Evolutionary conservation across 2,888 invertebrate species (phyloP), one percentile per base, ranked within the genome.

Genomic region (Pachycephus smyrnensis): DNA sequence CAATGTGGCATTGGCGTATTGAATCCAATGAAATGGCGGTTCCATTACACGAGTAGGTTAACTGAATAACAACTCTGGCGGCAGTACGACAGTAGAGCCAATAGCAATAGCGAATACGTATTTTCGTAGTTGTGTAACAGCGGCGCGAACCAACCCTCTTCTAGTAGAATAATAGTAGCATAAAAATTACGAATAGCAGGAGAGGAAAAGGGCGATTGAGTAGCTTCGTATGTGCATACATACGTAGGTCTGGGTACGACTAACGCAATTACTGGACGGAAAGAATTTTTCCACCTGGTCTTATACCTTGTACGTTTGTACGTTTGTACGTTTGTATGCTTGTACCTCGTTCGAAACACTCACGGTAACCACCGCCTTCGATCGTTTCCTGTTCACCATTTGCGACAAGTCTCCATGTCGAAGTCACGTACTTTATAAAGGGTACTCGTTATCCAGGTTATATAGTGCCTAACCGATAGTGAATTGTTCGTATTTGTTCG

Each of bases 351-450:
- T 23, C 15, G 6, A 40, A 15, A 40, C 23, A 40, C 15, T 40
- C 40, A 6, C 40, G 40, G 40, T 40, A 40, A 37, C 37, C 37
- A 15, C 1, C 37, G 37, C 40, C 15, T 6, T 40, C 6, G 40
- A 40, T 40, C 40, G 40, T 40, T 40, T 40, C 40, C 40, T 6
- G 15, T 15, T 55, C 55, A 23, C 23, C 55, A 55, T 23, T 55
- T 55, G 55, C 23, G 23, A 55, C 9, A 55, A 55, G 15, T 55
- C 23, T 23, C 23, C 55, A 55, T 55, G 23, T 55, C 55, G 23
- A 40, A 55, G 55, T 23, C 23, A 23, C 31, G 31, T 31, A 84
- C 78, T 84, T 84, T 82, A 84, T 84, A 84, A 84, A 84, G 82
- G 76, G 82, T 80, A 79, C 81, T 78, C 78, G 79, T 80, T 77